Base-by-base conservation (phyloP, 2,797 vertebrate species). In the Bucorvus abyssinicus region DNA sequence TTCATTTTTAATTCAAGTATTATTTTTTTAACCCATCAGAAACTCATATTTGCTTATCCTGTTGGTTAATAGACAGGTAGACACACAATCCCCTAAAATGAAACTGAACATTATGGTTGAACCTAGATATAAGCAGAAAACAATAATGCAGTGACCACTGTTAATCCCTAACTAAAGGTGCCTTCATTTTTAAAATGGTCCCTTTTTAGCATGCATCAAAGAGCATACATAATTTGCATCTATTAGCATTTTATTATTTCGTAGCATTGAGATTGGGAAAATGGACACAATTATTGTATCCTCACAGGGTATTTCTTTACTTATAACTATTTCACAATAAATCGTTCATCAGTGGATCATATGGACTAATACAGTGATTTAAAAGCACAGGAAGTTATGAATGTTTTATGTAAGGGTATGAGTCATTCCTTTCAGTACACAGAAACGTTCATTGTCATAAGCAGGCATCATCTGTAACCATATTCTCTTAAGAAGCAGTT, bases 211-310 rank as follows among this genome's bases (percentile, higher is more conserved):
- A 98, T 97, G 97, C 97, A 97, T 97, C 97, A 97, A 97, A 97
- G 95, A 98, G 95, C 94, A 94, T 96, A 97, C 97, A 98, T 98
- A 98, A 98, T 98, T 98, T 98, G 97, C 97, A 98, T 98, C 94
- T 97, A 98, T 98, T 98, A 98, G 97, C 98, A 98, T 98, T 98
- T 98, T 98, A 98, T 98, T 98, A 98, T 97, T 97, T 94, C 73
- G 89, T 91, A 94, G 96, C 94, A 95, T 88, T 86, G 32, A 89
- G 92, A 93, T 97, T 96, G 95, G 85, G 95, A 97, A 97, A 98
- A 98, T 82, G 94, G 97, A 98, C 97, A 97, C 96, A 97, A 98
- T 98, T 97, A 97, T 95, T 97, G 94, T 96, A 98, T 96, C 76
- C 96, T 98, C 97, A 84, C 75, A 97, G 97, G 95, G 96, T 96